Evolutionary conservation across 2,113 vertebrate species (phyloP).

Genomic region (Oryctolagus cuniculus): DNA sequence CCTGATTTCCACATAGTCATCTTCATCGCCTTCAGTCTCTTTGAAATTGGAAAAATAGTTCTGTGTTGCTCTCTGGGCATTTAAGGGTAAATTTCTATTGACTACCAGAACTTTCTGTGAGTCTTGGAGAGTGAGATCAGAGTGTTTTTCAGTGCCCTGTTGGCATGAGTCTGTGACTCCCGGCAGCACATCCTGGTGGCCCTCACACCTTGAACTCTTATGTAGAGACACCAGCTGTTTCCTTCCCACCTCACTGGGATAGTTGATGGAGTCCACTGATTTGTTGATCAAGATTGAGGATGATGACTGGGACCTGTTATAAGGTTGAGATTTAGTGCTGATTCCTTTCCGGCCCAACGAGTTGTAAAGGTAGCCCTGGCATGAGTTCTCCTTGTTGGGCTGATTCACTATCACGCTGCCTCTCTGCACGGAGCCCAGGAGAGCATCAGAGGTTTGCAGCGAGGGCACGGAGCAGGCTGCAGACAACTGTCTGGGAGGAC

Average conservation of each 20-base stretch:
- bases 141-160: slow-evolving; percentile 85
- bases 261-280: slow-evolving; percentile 84
- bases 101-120: slow-evolving; percentile 95
- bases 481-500: slow-evolving; percentile 85
- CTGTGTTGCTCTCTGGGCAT: slow-evolving; percentile 92
- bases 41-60: slow-evolving; percentile 98
- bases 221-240: slow-evolving; percentile 76
- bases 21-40: slow-evolving; percentile 93
- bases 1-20: slow-evolving; percentile 98
- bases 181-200: slow-evolving; percentile 70
- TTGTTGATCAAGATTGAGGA: slow-evolving; percentile 88
- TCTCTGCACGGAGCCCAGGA: slow-evolving; percentile 88
- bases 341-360: slow-evolving; percentile 88
- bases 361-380: slow-evolving; percentile 91
- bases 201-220: slow-evolving; percentile 76
- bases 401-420: slow-evolving; percentile 93
- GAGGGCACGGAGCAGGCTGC: slow-evolving; percentile 92
- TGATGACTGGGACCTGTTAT: slow-evolving; percentile 90
- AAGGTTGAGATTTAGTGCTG: slow-evolving; percentile 85
- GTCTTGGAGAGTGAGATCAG: slow-evolving; percentile 95
- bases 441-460: slow-evolving; percentile 87
- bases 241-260: slow-evolving; percentile 84
- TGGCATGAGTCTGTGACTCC: slow-evolving; percentile 63
- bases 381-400: slow-evolving; percentile 89
- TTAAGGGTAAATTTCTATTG: slow-evolving; percentile 90